These are phyloP conservation scores for Myiotriccus ornatus DNA, from an alignment of 2,797 vertebrate species.

Conservation along the genomic window DNA sequence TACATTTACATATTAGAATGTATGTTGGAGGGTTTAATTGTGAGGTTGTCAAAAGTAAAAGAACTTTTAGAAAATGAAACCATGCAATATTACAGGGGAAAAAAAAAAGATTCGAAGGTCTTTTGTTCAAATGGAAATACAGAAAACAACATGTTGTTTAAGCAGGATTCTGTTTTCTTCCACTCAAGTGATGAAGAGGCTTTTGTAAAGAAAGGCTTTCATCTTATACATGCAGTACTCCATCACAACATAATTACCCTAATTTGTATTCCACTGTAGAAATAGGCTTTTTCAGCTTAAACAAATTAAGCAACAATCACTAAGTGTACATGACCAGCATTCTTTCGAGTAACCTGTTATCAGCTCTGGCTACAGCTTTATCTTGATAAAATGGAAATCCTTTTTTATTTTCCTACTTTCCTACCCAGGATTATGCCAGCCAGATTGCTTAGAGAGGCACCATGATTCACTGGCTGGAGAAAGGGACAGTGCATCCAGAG, in stretches of 20 bases:
- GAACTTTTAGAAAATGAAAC: neutral
- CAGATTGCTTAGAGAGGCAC: neutral
- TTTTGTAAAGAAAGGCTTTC: constrained; percentile 72
- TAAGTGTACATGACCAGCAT: constrained; percentile 57
- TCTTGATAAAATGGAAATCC: constrained; percentile 57
- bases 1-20: constrained; percentile 12
- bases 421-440: neutral
- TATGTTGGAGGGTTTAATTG: constrained; percentile 38
- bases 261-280: constrained; percentile 74
- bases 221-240: constrained; percentile 67
- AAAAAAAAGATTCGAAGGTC: neutral
- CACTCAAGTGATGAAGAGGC: constrained; percentile 61
- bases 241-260: constrained; percentile 72
- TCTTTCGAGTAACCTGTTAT: constrained; percentile 64
- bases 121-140: constrained; percentile 60
- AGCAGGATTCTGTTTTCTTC: constrained; percentile 66
- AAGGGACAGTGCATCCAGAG: neutral
- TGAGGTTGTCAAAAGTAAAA: constrained; percentile 12
- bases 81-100: neutral
- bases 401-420: constrained; percentile 10
- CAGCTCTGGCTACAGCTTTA: constrained; percentile 49
- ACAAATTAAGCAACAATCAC: constrained; percentile 71
- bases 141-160: constrained; percentile 65
- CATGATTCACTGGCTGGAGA: neutral
- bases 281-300: constrained; percentile 70